Conservation (phyloP, 2,888 invertebrate genomes). For the Prenolepis imparis region DNA sequence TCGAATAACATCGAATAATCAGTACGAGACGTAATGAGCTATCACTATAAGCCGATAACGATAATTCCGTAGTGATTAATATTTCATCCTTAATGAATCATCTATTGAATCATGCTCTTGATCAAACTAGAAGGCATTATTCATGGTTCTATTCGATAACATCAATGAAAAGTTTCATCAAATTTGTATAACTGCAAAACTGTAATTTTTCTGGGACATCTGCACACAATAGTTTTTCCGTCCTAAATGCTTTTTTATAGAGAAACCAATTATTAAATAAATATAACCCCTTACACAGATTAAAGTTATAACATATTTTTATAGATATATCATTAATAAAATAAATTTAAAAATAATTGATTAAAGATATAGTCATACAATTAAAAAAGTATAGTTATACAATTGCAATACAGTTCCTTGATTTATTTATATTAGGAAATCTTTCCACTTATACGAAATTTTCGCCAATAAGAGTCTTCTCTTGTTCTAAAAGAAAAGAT, state of each 20-base stretch:
- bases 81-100: constrained; percentile 1
- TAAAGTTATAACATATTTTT: not conserved
- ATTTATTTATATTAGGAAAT: not conserved
- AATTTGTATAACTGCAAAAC: not conserved
- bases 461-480: not conserved
- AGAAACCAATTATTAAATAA: not conserved
- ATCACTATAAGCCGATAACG: not conserved
- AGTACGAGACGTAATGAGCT: not conserved
- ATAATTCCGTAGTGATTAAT: constrained; percentile 1
- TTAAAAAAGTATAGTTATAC: not conserved
- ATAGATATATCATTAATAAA: not conserved
- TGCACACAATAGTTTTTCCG: not conserved
- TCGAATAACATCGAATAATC: constrained; percentile 17
- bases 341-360: not conserved
- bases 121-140: not conserved
- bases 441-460: not conserved
- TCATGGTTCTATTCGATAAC: not conserved
- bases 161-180: not conserved
- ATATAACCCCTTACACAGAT: not conserved
- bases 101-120: not conserved
- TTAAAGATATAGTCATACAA: not conserved
- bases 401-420: not conserved
- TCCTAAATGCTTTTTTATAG: not conserved
- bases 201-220: not conserved
- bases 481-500: not conserved